Evolutionary conservation across 2,888 invertebrate species (phyloP).

Genomic region (Drosophila testacea): DNA sequence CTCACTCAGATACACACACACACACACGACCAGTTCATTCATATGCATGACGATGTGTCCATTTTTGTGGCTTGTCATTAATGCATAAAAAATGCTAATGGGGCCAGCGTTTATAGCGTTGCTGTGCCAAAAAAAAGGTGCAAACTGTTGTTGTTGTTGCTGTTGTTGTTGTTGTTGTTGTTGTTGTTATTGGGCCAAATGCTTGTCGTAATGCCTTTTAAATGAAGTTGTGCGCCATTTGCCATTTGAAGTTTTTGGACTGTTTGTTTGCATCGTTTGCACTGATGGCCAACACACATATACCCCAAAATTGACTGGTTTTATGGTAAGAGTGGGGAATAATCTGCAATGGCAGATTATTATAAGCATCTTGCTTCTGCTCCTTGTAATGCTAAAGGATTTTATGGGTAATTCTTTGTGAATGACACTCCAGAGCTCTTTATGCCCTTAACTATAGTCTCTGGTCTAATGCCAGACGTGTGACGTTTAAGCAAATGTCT

Average conservation of each 20-base stretch:
- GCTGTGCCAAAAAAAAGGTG: constrained; percentile 71
- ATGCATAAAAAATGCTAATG: constrained; percentile 79
- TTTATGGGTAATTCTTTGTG: constrained; percentile 71
- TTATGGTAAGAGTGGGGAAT: constrained; percentile 32
- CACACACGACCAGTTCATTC: constrained; percentile 56
- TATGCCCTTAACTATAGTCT: constrained; percentile 4
- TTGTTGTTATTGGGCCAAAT: constrained; percentile 56
- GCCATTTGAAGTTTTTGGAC: constrained; percentile 74
- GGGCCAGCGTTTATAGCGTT: constrained; percentile 70
- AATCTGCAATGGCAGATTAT: constrained; percentile 73
- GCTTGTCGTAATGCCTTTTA: constrained; percentile 76
- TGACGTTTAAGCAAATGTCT: constrained; percentile 47
- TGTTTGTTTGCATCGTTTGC: constrained; percentile 67
- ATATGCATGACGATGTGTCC: constrained; percentile 79
- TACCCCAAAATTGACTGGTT: constrained; percentile 59
- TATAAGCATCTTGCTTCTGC: constrained; percentile 41
- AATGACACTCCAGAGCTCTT: constrained; percentile 54
- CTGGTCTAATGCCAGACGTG: constrained; percentile 55
- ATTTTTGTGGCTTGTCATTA: constrained; percentile 80
- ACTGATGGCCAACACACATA: constrained; percentile 58
- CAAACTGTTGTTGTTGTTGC: constrained; percentile 64
- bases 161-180: constrained; percentile 20
- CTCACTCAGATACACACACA: background rate
- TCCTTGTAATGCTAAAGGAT: constrained; percentile 69
- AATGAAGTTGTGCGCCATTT: constrained; percentile 79